These are phyloP conservation scores for Puma concolor DNA, from an alignment of 2,113 vertebrate species.

Conservation along the genomic window DNA sequence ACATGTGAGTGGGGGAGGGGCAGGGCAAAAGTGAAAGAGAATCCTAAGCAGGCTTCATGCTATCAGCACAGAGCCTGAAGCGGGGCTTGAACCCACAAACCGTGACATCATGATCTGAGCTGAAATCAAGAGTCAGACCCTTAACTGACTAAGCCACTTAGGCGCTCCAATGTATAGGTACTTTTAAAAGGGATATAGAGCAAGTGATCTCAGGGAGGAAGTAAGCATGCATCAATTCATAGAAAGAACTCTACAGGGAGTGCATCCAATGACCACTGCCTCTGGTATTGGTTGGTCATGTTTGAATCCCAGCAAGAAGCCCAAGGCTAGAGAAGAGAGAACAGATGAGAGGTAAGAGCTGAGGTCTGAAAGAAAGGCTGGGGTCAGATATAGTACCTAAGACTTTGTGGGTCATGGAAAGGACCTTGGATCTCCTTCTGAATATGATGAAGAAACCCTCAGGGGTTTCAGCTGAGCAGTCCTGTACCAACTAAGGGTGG, in stretches of 20 bases:
- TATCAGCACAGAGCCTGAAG: too few species aligned
- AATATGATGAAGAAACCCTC: neutral
- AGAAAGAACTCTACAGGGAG: neutral
- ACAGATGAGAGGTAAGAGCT: neutral
- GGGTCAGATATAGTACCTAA: neutral
- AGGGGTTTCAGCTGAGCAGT: neutral
- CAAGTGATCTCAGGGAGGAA: neutral
- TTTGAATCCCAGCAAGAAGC: neutral
- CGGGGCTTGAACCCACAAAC: too few species aligned
- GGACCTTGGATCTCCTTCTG: neutral
- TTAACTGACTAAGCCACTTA: too few species aligned
- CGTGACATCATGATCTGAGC: too few species aligned
- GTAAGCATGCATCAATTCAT: too few species aligned
- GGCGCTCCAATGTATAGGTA: neutral
- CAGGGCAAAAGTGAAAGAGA: too few species aligned
- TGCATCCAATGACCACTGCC: rapidly evolving
- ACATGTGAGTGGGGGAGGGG: too few species aligned
- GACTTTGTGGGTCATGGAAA: neutral
- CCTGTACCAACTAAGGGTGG: rapidly evolving
- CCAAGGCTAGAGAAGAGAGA: neutral
- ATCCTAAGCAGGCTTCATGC: too few species aligned
- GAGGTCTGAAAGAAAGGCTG: neutral
- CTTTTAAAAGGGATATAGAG: neutral
- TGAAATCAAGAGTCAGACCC: too few species aligned
- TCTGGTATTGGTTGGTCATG: neutral